Evolutionary conservation across 2,888 invertebrate species (phyloP), one percentile per base, ranked within the genome.

Genomic region (Drosophila infuscata): DNA sequence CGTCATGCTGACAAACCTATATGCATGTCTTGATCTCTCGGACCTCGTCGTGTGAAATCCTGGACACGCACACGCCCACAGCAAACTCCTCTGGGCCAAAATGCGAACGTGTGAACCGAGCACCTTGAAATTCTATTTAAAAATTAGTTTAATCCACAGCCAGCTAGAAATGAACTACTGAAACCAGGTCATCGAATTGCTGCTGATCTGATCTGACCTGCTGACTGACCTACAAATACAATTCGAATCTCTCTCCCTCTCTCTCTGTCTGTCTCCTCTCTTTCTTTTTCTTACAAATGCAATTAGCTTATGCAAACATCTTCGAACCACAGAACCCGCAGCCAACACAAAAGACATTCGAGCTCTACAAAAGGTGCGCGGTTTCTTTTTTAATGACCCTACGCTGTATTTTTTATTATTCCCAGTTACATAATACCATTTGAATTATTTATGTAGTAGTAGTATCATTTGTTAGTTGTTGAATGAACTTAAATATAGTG

Each of bases 31-130:
- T 46, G 46, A 46, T 36, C 49, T 46, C 17, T 43, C 32, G 36
- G 29, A 29, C 46, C 68, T 38, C 38, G 15, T 69, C 69, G 79
- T 82, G 74, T 79, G 71, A 84, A 89, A 79, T 80, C 85, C 89
- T 53, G 62, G 75, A 48, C 70, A 68, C 75, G 89, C 87, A 90
- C 91, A 90, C 90, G 90, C 90, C 89, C 89, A 82, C 87, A 74
- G 56, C 36, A 38, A 54, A 17, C 29, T 54, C 17, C 17, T 8
- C 3, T 38, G 66, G 54, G 60, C 35, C 56, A 61, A 66, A 67
- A 25, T 46, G 46, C 25, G 46, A 46, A 83, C 75, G 83, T 82
- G 88, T 81, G 76, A 88, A 89, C 68, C 62, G 53, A 69, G 32
- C 58, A 59, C 59, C 56, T 76, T 70, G 63, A 71, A 88, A 91